Conservation (phyloP, 1,140 invertebrate genomes). For the Drosophila orena region DNA sequence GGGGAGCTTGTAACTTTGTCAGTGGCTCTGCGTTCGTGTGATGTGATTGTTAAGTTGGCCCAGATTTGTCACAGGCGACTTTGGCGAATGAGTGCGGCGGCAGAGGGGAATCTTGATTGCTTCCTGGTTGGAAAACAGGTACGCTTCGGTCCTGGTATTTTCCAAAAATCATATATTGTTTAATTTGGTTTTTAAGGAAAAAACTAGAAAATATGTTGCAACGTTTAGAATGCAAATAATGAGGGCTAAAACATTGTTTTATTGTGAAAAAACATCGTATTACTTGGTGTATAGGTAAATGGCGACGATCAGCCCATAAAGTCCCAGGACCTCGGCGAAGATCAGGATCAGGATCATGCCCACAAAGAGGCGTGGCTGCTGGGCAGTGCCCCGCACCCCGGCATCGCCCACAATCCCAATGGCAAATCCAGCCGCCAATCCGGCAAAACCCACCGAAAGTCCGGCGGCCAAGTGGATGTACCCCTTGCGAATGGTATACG, state of each 20-base stretch:
- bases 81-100: slow-evolving; percentile 11
- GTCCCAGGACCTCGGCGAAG: slow-evolving; percentile 97
- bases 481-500: slow-evolving; percentile 89
- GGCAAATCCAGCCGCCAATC: slow-evolving; percentile 95
- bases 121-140: background rate
- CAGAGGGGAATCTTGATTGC: slow-evolving; percentile 27
- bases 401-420: slow-evolving; percentile 97
- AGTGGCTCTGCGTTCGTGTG: slow-evolving; percentile 34
- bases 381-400: slow-evolving; percentile 96
- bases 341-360: slow-evolving; percentile 99
- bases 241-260: background rate
- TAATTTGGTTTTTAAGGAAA: background rate
- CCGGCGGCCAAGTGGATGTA: slow-evolving; percentile 96
- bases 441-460: slow-evolving; percentile 94
- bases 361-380: slow-evolving; percentile 96
- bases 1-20: slow-evolving; percentile 52
- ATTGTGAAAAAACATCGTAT: background rate
- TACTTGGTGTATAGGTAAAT: slow-evolving; percentile 94
- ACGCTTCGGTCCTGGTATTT: background rate
- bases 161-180: background rate
- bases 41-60: slow-evolving; percentile 72
- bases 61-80: slow-evolving; percentile 66
- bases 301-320: slow-evolving; percentile 97
- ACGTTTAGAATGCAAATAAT: too few species aligned
- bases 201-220: too few species aligned